phyloP scores from a whole-genome alignment of 53 echinoderm and acorn worm species.

The Actinopyga echinites region DNA sequence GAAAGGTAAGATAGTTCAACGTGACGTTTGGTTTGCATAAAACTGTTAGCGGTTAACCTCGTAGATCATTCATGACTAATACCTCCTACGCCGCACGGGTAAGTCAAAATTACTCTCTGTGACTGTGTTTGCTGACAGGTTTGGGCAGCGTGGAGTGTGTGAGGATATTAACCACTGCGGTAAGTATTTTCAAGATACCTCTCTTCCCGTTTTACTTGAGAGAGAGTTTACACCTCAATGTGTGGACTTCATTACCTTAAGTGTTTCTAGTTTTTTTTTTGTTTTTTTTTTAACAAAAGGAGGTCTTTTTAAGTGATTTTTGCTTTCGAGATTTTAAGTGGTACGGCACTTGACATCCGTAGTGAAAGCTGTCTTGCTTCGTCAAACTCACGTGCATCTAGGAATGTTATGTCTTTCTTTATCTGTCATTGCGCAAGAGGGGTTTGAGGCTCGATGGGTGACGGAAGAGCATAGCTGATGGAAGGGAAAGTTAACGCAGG shows the following conservation, averaged over 20 bases:
- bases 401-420: conserved; percentile 28
- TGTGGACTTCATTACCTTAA: too few relatives aligned
- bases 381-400: conserved; percentile 35
- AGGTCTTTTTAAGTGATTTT: too few relatives aligned
- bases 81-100: conserved; percentile 9
- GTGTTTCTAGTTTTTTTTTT: too few relatives aligned
- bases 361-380: not conserved
- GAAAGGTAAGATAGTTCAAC: too few relatives aligned
- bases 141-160: not conserved
- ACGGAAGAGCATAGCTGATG: too few relatives aligned
- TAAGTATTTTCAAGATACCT: not conserved
- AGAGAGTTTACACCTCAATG: too few relatives aligned
- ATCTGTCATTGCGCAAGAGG: conserved; percentile 11
- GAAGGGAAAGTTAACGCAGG: too few relatives aligned
- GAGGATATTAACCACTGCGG: conserved; percentile 1
- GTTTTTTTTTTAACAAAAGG: too few relatives aligned
- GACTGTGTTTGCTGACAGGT: not conserved
- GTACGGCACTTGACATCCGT: too few relatives aligned
- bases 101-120: not conserved
- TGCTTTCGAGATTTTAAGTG: too few relatives aligned
- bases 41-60: conserved; percentile 17
- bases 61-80: conserved; percentile 34
- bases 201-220: not conserved
- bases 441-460: not conserved
- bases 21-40: conserved; percentile 15